Percentiles rank a stretch among this genome's conserved stretches.
Conservation (phyloP, 2,797 vertebrate species). For the Sparus aurata region DNA sequence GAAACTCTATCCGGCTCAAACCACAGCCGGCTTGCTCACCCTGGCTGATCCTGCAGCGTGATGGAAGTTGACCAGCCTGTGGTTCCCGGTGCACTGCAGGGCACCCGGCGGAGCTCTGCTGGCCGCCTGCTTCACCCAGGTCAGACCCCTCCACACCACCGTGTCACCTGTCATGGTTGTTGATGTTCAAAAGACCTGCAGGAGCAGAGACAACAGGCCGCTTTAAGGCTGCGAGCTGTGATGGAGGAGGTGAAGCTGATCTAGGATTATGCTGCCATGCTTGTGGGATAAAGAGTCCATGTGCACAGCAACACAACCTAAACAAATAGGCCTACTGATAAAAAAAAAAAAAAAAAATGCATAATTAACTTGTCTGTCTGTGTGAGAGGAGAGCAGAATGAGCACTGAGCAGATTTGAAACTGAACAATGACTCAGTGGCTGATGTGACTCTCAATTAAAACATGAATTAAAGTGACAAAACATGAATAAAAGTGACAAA, state of each 20-base stretch:
- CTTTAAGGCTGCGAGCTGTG: not conserved
- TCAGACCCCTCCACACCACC: slow-evolving; percentile 72
- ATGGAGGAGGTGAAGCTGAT: slow-evolving; percentile 9
- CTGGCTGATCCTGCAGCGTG: slow-evolving; percentile 31
- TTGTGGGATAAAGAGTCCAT: slow-evolving; percentile 7
- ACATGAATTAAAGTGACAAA: fast-evolving
- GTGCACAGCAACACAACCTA: slow-evolving; percentile 15
- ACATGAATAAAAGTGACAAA: not conserved
- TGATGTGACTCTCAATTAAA: not conserved
- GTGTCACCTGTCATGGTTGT: slow-evolving; percentile 76
- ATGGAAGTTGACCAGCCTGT: slow-evolving; percentile 57
- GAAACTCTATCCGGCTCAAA: slow-evolving; percentile 45
- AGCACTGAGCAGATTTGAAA: not conserved
- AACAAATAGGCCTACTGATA: slow-evolving; percentile 50
- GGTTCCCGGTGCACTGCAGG: slow-evolving; percentile 39
- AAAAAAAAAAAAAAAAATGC: not conserved
- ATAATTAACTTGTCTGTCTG: slow-evolving; percentile 14
- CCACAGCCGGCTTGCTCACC: slow-evolving; percentile 54
- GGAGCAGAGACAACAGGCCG: not conserved
- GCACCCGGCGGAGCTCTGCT: slow-evolving; percentile 39
- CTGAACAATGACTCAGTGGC: not conserved
- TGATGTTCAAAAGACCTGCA: slow-evolving; percentile 43
- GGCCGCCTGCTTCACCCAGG: slow-evolving; percentile 70
- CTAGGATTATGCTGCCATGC: slow-evolving; percentile 28
- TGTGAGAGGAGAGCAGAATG: not conserved